Evolutionary conservation across 2,888 invertebrate species (phyloP), one percentile per base, ranked within the genome.

Genomic region (Ornithoptera alexandrae): DNA sequence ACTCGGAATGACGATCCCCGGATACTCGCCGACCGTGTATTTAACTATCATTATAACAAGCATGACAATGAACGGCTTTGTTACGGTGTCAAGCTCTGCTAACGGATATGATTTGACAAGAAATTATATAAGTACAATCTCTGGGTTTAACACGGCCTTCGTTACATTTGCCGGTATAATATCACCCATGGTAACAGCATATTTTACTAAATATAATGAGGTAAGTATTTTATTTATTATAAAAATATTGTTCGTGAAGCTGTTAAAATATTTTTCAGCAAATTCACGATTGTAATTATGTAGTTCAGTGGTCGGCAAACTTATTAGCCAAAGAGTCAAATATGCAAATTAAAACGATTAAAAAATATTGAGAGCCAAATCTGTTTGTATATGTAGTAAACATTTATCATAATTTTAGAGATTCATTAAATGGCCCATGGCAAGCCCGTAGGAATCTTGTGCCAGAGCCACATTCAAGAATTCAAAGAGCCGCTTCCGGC

Each of bases 51-150:
- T 94, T 75, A 93, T 93, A 1, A 74, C 93, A 6, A 93, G 94
- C 0, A 79, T 94, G 72, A 94, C 94, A 39, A 86, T 93, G 68
- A 93, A 93, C 74, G 92, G 92, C 0, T 85, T 89, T n/a, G 90
- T 92, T 2, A 89, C 91, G 0, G 77, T 88, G 8, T 86, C 92
- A 7, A 89, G 89, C 75, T 77, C 89, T 70, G 88, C 89, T 73
- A 93, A 92, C 67, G 67, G 93, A 22, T 95, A 95, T 78, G 95
- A 95, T 82, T 84, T 95, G 70, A 94, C 95, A 0, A 95, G 95
- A 2, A 95, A 95, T 78, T 95, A 93, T 79, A 95, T 95, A 3
- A 95, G 95, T 0, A 93, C 94, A 18, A 78, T 95, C 8, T 94
- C 95, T 71, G 95, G 95, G 2, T 93, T 95, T 8, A 94, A 94